Conservation (phyloP, 2,888 invertebrate species). For the Machimus atricapillus region DNA sequence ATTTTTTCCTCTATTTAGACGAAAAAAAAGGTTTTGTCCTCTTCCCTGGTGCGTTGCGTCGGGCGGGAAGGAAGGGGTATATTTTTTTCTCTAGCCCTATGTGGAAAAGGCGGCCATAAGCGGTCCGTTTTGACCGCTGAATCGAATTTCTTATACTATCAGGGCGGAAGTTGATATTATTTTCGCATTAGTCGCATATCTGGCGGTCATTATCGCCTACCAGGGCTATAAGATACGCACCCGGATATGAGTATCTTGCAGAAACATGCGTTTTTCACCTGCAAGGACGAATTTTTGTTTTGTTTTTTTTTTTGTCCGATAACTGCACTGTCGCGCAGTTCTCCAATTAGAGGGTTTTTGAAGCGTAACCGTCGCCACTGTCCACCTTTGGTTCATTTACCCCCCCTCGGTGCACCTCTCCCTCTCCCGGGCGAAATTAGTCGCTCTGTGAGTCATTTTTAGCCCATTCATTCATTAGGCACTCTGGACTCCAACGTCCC, state of each 20-base stretch:
- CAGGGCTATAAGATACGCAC: not conserved
- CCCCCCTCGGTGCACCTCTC: not conserved
- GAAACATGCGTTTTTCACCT: not conserved
- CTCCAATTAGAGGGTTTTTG: slow-evolving; percentile 27
- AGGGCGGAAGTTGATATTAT: slow-evolving; percentile 29
- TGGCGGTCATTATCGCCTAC: not conserved
- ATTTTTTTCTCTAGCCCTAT: not conserved
- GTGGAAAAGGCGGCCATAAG: not conserved
- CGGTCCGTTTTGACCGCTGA: not conserved
- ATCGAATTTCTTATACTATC: not conserved
- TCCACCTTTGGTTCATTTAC: slow-evolving; percentile 16
- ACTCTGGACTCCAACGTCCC: not conserved
- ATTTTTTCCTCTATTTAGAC: not conserved
- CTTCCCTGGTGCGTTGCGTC: not conserved
- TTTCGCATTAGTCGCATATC: slow-evolving; percentile 32
- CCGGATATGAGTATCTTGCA: not conserved
- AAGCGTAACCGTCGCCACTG: slow-evolving; percentile 21
- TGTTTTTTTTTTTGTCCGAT: not conserved
- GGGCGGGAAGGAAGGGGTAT: not conserved
- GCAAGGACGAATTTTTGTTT: not conserved
- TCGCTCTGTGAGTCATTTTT: slow-evolving; percentile 7
- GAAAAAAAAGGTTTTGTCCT: not conserved
- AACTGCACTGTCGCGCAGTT: not conserved
- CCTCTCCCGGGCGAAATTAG: not conserved
- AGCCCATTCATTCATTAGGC: slow-evolving; percentile 22